Evolutionary conservation across 1,140 invertebrate species (phyloP).

Genomic region (Battus philenor): DNA sequence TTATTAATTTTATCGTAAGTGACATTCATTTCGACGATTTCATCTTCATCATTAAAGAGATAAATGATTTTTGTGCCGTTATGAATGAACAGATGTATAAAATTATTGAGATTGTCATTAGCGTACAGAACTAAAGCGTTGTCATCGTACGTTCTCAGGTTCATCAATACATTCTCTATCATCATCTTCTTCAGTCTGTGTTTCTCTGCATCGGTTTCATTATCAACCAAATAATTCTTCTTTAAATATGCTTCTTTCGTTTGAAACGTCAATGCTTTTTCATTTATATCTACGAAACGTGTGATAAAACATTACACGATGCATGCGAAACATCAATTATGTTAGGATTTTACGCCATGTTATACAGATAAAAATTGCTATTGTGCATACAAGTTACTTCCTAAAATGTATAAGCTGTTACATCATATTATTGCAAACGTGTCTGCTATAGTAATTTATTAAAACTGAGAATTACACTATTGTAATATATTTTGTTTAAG

Average conservation of each 20-base stretch:
- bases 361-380: constrained; percentile 18
- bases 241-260: constrained; percentile 86
- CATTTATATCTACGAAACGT: constrained; percentile 86
- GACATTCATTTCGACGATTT: constrained; percentile 87
- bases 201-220: constrained; percentile 78
- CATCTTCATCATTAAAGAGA: constrained; percentile 88
- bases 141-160: constrained; percentile 90
- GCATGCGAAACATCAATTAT: constrained; percentile 2
- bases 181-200: constrained; percentile 84
- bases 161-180: constrained; percentile 87
- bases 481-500: neutral
- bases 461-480: constrained; percentile 8
- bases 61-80: constrained; percentile 86
- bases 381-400: constrained; percentile 14
- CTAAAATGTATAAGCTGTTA: constrained; percentile 4
- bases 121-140: constrained; percentile 91
- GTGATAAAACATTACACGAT: neutral
- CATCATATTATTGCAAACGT: constrained; percentile 11
- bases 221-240: constrained; percentile 83
- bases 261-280: constrained; percentile 92
- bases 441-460: constrained; percentile 5
- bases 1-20: constrained; percentile 84
- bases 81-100: constrained; percentile 91
- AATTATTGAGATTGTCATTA: constrained; percentile 95
- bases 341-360: constrained; percentile 4